Evolutionary conservation across 2,888 invertebrate genomes (phyloP).

Genomic region (Metopia argyrocephala): DNA sequence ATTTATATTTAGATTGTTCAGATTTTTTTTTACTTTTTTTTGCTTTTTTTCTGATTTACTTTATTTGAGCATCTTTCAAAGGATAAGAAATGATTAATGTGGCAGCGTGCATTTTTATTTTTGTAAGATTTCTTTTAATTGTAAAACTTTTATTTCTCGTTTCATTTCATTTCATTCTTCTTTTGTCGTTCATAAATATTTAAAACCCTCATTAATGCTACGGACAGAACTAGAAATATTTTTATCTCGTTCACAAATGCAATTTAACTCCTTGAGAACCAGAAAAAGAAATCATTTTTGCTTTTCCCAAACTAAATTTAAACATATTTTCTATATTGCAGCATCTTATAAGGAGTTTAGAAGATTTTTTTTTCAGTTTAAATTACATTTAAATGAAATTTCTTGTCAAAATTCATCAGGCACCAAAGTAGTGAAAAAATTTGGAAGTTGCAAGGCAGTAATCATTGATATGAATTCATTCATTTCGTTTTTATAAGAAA

Average conservation of each 20-base stretch:
- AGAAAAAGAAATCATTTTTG: background rate
- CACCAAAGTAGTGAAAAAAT: conserved; percentile 10
- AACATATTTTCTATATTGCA: conserved; percentile 8
- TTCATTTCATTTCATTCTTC: conserved; percentile 49
- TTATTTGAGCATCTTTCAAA: conserved; percentile 41
- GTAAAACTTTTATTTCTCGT: conserved; percentile 60
- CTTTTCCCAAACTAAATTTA: background rate
- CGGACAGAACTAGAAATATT: conserved; percentile 40
- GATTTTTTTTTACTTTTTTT: conserved; percentile 18
- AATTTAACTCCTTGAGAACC: conserved; percentile 44
- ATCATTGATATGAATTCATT: conserved; percentile 17
- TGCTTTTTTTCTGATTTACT: conserved; percentile 26
- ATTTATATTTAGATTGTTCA: conserved; percentile 50
- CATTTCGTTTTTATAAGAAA: conserved; percentile 42
- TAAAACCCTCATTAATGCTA: conserved; percentile 70
- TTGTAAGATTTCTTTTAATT: conserved; percentile 59
- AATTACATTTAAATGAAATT: conserved; percentile 72
- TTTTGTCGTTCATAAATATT: conserved; percentile 72
- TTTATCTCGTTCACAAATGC: conserved; percentile 10
- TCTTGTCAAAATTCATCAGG: conserved; percentile 59
- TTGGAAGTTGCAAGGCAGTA: conserved; percentile 13
- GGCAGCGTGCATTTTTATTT: conserved; percentile 49
- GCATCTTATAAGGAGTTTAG: background rate
- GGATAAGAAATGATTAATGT: conserved; percentile 62
- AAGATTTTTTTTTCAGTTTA: conserved; percentile 58